These are phyloP conservation scores for Eilema depressum DNA, from an alignment of 2,888 invertebrate genomes.

Conservation along the genomic window DNA sequence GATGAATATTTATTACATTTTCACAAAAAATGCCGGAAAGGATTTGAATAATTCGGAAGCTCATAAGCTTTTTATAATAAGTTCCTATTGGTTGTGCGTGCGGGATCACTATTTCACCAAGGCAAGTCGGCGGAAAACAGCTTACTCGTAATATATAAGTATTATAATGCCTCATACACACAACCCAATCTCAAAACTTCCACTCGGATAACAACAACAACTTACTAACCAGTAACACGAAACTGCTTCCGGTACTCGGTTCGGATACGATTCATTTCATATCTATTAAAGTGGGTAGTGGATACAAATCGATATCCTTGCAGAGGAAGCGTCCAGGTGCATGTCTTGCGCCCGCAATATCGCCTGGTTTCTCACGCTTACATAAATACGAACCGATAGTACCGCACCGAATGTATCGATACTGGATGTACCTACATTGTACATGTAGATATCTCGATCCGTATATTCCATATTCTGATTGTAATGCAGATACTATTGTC, in stretches of 20 bases:
- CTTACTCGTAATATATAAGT: background rate
- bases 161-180: background rate
- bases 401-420: constrained; percentile 16
- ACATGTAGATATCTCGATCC: constrained; percentile 23
- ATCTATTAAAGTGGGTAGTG: constrained; percentile 51
- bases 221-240: background rate
- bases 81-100: background rate
- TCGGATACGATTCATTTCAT: constrained; percentile 50
- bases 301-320: constrained; percentile 57
- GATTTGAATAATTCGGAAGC: background rate
- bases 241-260: constrained; percentile 27
- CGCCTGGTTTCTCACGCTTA: constrained; percentile 59
- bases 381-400: constrained; percentile 46
- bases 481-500: constrained; percentile 21
- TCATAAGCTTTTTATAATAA: background rate
- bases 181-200: constrained; percentile 5
- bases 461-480: constrained; percentile 20
- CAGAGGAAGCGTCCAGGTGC: constrained; percentile 56
- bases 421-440: background rate
- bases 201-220: background rate
- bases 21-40: background rate
- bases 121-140: too few relatives aligned
- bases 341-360: constrained; percentile 36
- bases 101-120: background rate
- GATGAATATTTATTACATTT: background rate